Evolutionary conservation across 92 coral and sea anemone genomes (phyloP).

Genomic region (Epizoanthus rinbou): DNA sequence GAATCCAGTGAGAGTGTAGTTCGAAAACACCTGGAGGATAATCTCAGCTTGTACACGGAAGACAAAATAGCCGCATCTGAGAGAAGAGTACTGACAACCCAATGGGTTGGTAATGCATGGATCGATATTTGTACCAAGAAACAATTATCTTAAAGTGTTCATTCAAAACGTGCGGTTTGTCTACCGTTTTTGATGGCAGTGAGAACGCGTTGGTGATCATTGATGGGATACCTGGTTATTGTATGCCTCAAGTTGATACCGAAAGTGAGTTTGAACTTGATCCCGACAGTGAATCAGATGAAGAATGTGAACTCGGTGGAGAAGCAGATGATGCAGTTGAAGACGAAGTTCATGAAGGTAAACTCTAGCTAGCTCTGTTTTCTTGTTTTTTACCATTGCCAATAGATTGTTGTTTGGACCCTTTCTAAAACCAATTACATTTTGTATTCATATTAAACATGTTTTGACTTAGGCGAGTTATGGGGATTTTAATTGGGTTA

Average conservation of each 20-base stretch:
- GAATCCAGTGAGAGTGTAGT: slow-evolving; percentile 33
- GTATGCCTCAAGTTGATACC: slow-evolving; percentile 13
- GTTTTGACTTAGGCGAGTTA: too few species aligned
- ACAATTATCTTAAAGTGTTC: slow-evolving; percentile 30
- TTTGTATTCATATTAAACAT: too few species aligned
- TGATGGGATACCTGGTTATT: slow-evolving; percentile 3
- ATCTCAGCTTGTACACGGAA: slow-evolving; percentile 40
- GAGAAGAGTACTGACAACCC: slow-evolving; percentile 47
- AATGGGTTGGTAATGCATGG: slow-evolving; percentile 56
- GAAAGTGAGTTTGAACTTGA: slow-evolving; percentile 15
- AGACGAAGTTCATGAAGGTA: not conserved
- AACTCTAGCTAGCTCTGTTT: too few species aligned
- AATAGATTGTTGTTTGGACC: too few species aligned
- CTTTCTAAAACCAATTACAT: too few species aligned
- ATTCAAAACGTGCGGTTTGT: slow-evolving; percentile 37
- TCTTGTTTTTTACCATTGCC: too few species aligned
- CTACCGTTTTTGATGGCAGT: slow-evolving; percentile 24
- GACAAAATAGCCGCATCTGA: slow-evolving; percentile 49
- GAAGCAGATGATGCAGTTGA: not conserved
- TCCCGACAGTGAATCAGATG: slow-evolving; percentile 15
- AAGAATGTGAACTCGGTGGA: not conserved
- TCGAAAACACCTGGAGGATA: slow-evolving; percentile 50
- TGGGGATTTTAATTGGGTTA: too few species aligned
- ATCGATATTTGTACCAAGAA: slow-evolving; percentile 30
- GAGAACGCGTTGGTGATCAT: slow-evolving; percentile 45